Percentiles rank a stretch among this genome's conserved stretches.
These are phyloP conservation scores for Lanius ludovicianus DNA, from an alignment of 2,113 vertebrate species.

Conservation along the genomic window DNA sequence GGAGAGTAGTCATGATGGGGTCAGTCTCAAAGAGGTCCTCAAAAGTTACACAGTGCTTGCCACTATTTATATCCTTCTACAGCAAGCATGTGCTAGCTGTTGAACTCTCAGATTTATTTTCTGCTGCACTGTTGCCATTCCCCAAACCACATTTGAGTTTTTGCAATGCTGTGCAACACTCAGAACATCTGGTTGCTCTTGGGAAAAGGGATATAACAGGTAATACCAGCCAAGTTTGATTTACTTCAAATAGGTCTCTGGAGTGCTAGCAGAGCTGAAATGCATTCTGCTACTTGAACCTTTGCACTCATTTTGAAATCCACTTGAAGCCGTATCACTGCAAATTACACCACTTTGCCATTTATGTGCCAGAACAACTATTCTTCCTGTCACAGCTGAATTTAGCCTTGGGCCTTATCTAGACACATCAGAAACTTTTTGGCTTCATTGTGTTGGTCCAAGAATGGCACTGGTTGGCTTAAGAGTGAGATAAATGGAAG, in stretches of 20 bases:
- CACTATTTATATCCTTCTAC: not conserved
- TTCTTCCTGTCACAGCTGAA: not conserved
- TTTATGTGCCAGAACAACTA: not conserved
- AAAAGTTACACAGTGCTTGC: not conserved
- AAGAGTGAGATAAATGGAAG: not conserved
- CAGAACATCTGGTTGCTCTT: slow-evolving; percentile 5
- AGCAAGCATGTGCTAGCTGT: not conserved
- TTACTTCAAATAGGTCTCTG: not conserved
- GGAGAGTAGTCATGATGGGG: not conserved
- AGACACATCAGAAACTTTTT: not conserved
- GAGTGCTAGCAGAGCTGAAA: not conserved
- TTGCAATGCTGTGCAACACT: slow-evolving; percentile 9
- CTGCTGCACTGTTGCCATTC: not conserved
- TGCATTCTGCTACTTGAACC: slow-evolving; percentile 1
- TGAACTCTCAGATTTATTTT: slow-evolving; percentile 1
- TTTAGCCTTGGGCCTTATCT: not conserved
- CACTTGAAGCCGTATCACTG: not conserved
- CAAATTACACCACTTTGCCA: slow-evolving; percentile 1
- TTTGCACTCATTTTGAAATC: slow-evolving; percentile 34
- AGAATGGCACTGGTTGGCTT: not conserved
- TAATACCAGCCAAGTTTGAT: slow-evolving; percentile 23
- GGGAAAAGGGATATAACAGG: not conserved
- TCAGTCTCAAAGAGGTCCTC: not conserved
- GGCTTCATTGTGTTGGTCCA: not conserved
- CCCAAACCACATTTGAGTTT: not conserved